Evolutionary conservation across 2,797 vertebrate genomes (phyloP).

Genomic region (Prionace glauca): DNA sequence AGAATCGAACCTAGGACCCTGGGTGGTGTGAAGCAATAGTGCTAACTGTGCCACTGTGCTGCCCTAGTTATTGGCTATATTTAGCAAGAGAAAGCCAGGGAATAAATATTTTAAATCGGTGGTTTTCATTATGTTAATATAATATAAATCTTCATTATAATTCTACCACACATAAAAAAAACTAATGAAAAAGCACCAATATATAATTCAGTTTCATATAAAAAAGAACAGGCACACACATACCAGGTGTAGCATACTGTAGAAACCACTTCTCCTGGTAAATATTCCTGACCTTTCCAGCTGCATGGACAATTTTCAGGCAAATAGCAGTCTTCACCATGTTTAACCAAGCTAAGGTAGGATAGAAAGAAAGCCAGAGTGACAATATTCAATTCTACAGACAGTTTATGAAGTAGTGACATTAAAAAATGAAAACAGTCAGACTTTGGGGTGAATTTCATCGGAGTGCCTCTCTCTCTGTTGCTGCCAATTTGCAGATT

Average conservation of each 20-base stretch:
- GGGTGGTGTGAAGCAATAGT: too few relatives aligned
- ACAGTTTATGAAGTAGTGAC: not conserved
- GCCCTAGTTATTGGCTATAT: not conserved
- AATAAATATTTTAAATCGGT: not conserved
- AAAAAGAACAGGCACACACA: not conserved
- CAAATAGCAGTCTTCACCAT: constrained; percentile 78
- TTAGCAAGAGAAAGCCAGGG: not conserved
- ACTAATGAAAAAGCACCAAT: not conserved
- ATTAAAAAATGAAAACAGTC: not conserved
- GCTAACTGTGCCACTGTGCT: too few relatives aligned
- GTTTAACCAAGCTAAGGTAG: constrained; percentile 60
- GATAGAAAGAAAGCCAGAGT: constrained; percentile 1
- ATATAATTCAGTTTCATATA: not conserved
- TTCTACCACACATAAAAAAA: not conserved
- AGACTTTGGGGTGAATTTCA: not conserved
- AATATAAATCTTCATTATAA: not conserved
- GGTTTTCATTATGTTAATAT: not conserved
- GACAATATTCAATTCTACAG: not conserved
- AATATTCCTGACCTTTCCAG: constrained; percentile 91
- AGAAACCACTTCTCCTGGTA: constrained; percentile 86
- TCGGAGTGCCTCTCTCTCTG: not conserved
- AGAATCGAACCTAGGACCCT: too few relatives aligned
- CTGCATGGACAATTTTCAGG: constrained; percentile 92
- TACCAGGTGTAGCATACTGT: constrained; percentile 93
- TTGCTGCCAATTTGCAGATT: not conserved